Conservation (phyloP, 2,113 vertebrate species). For the Hystrix cristata region DNA sequence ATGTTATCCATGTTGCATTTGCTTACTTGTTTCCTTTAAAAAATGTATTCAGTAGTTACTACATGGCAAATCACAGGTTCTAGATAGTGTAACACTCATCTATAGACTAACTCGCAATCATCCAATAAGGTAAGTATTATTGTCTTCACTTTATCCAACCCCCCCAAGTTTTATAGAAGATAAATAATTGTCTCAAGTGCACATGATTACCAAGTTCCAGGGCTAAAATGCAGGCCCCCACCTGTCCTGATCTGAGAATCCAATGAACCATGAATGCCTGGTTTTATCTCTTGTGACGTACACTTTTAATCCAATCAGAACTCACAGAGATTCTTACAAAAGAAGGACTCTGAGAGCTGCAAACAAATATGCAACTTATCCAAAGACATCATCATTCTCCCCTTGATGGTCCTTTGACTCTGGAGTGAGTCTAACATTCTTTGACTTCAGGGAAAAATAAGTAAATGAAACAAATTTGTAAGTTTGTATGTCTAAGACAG, state of each 20-base stretch:
- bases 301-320: neutral
- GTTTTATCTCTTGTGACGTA: neutral
- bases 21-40: neutral
- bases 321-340: conserved; percentile 3
- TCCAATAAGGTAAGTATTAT: neutral
- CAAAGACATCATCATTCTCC: neutral
- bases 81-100: neutral
- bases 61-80: neutral
- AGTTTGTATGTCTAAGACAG: neutral
- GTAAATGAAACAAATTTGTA: neutral
- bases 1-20: neutral
- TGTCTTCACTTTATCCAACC: neutral
- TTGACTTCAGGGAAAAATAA: neutral
- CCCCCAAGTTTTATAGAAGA: neutral
- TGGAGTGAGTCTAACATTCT: neutral
- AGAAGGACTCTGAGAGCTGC: neutral
- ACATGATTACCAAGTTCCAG: neutral
- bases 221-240: neutral
- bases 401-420: neutral
- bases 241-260: neutral
- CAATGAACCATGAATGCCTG: neutral
- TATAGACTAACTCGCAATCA: neutral
- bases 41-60: neutral
- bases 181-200: neutral
- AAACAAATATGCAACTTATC: neutral